phyloP scores from a whole-genome alignment of 2,113 vertebrate genomes.

The Hyla sarda region DNA sequence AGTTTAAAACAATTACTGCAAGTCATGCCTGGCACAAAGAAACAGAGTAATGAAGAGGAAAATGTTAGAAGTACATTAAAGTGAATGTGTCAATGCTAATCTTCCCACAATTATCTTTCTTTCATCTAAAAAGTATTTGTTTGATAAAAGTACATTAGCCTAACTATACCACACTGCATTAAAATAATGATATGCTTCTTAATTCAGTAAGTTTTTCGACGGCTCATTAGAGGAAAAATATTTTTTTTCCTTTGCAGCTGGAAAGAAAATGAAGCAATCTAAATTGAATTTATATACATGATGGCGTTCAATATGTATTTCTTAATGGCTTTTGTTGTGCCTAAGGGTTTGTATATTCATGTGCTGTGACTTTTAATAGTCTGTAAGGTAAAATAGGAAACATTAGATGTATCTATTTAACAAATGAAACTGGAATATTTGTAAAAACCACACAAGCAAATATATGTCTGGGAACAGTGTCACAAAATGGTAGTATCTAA shows the following conservation, averaged over 20 bases:
- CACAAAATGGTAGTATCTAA: background rate
- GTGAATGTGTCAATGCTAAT: slow-evolving; percentile 22
- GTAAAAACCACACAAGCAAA: slow-evolving; percentile 36
- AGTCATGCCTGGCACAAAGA: slow-evolving; percentile 36
- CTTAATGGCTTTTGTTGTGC: slow-evolving; percentile 76
- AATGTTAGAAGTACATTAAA: slow-evolving; percentile 45
- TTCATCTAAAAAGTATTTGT: slow-evolving; percentile 64
- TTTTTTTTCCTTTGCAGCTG: slow-evolving; percentile 66
- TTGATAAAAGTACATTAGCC: slow-evolving; percentile 65
- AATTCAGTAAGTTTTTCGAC: slow-evolving; percentile 68
- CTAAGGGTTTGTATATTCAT: slow-evolving; percentile 71
- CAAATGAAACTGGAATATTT: slow-evolving; percentile 40
- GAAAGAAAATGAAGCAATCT: slow-evolving; percentile 67
- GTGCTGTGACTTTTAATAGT: slow-evolving; percentile 40
- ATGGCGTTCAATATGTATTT: slow-evolving; percentile 75
- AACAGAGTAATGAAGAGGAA: slow-evolving; percentile 32
- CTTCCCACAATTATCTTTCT: slow-evolving; percentile 43
- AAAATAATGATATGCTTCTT: slow-evolving; percentile 64
- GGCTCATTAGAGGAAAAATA: slow-evolving; percentile 70
- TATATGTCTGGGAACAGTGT: slow-evolving; percentile 8
- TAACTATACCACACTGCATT: slow-evolving; percentile 63
- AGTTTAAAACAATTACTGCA: slow-evolving; percentile 47
- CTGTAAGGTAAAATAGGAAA: slow-evolving; percentile 22
- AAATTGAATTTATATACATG: slow-evolving; percentile 77
- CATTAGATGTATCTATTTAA: slow-evolving; percentile 11